phyloP scores from a whole-genome alignment of 2,113 vertebrate genomes.

The Hydropotes inermis region DNA sequence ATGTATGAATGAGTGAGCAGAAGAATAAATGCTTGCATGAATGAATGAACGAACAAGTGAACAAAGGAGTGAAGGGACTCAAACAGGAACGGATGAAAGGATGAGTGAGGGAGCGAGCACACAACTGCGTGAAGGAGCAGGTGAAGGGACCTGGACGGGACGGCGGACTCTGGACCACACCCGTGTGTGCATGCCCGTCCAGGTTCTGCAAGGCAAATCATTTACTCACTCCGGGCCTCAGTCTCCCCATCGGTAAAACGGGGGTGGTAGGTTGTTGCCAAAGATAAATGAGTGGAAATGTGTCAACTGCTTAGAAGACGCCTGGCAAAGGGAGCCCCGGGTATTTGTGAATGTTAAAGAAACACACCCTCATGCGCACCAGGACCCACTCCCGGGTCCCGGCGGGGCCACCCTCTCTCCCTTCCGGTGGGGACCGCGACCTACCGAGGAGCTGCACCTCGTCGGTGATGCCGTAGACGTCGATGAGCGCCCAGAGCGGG shows the following conservation, averaged over 20 bases:
- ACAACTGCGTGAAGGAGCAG: not conserved
- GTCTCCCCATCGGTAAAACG: not conserved
- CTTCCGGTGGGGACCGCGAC: not conserved
- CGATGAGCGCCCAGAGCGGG: constrained; percentile 97
- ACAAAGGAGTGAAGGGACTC: not conserved
- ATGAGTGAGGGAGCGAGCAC: accelerated
- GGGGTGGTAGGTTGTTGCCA: not conserved
- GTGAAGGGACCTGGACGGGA: not conserved
- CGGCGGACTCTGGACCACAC: not conserved
- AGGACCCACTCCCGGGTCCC: not conserved
- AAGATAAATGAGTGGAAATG: not conserved
- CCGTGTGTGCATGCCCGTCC: not conserved
- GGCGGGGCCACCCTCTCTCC: not conserved
- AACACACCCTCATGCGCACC: accelerated
- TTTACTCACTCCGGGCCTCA: not conserved
- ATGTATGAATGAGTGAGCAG: not conserved
- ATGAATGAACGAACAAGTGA: not conserved
- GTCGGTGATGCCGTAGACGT: constrained; percentile 98
- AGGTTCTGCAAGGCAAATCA: not conserved
- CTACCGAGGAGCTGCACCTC: constrained; percentile 96
- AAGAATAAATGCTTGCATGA: not conserved
- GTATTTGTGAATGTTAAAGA: not conserved
- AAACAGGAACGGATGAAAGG: not conserved
- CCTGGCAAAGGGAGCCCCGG: not conserved
- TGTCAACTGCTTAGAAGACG: not conserved